phyloP scores from a whole-genome alignment of 1,140 invertebrate species.

The Monomorium pharaonis region DNA sequence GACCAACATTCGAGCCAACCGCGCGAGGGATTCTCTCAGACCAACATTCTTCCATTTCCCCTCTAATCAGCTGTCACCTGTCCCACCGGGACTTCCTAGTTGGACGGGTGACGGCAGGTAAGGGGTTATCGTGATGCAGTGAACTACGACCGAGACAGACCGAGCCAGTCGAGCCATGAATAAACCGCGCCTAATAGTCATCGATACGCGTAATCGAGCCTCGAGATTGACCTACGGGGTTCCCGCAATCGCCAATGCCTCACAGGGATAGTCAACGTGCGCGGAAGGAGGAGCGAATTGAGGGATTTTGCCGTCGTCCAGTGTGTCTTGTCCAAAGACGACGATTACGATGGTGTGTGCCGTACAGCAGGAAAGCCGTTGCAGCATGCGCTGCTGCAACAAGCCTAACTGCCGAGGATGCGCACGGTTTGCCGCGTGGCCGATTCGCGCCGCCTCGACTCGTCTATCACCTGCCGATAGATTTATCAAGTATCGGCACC shows the following conservation, averaged over 20 bases:
- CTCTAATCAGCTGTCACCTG: constrained; percentile 57
- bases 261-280: not conserved
- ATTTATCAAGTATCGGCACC: constrained; percentile 81
- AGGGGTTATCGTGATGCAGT: constrained; percentile 36
- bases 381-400: constrained; percentile 29
- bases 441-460: constrained; percentile 67
- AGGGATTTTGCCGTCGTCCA: constrained; percentile 45
- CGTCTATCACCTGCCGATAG: constrained; percentile 79
- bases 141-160: constrained; percentile 43
- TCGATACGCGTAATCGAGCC: constrained; percentile 49
- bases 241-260: constrained; percentile 36
- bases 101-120: constrained; percentile 19
- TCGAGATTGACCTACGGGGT: constrained; percentile 30
- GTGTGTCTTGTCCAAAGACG: constrained; percentile 57
- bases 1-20: not conserved
- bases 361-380: constrained; percentile 34
- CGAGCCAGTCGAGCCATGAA: constrained; percentile 9
- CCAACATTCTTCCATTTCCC: constrained; percentile 23
- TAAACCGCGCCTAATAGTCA: constrained; percentile 51
- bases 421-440: constrained; percentile 9
- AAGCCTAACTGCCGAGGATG: not conserved
- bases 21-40: not conserved
- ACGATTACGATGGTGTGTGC: constrained; percentile 64
- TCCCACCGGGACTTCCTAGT: constrained; percentile 21
- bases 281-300: not conserved